Conservation (phyloP, 2,797 vertebrate species). For the Coilia nasus region DNA sequence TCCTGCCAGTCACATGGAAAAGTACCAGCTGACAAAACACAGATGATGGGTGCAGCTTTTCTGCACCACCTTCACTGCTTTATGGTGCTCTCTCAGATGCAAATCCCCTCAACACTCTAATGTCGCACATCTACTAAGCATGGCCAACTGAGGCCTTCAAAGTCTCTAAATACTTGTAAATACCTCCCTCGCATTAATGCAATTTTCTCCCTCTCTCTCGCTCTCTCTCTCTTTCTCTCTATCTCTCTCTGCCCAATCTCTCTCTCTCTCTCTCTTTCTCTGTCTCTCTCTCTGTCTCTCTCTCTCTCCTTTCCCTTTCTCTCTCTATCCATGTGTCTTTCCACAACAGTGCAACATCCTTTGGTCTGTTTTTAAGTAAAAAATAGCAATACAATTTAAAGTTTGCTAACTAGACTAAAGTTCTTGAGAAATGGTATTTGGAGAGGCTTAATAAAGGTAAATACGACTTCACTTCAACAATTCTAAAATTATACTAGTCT, state of each 20-base stretch:
- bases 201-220: too few species aligned
- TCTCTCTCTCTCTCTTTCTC: not conserved
- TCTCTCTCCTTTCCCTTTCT: slow-evolving; percentile 20
- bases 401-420: too few species aligned
- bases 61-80: not conserved
- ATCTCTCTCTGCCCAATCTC: not conserved
- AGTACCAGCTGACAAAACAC: not conserved
- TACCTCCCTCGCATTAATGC: too few species aligned
- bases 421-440: not conserved
- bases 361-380: too few species aligned
- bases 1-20: not conserved
- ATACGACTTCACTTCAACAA: not conserved
- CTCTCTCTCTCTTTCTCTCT: not conserved
- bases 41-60: not conserved
- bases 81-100: not conserved
- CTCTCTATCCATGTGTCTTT: not conserved
- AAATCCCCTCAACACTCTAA: not conserved
- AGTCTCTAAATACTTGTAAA: too few species aligned
- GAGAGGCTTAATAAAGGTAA: not conserved
- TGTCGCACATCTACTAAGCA: not conserved
- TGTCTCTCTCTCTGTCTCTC: not conserved
- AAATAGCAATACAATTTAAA: too few species aligned
- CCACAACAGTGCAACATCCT: too few species aligned
- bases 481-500: not conserved
- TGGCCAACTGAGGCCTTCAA: too few species aligned